Base-by-base conservation (phyloP, 2,113 vertebrate species). In the Corydoras maculifer region DNA sequence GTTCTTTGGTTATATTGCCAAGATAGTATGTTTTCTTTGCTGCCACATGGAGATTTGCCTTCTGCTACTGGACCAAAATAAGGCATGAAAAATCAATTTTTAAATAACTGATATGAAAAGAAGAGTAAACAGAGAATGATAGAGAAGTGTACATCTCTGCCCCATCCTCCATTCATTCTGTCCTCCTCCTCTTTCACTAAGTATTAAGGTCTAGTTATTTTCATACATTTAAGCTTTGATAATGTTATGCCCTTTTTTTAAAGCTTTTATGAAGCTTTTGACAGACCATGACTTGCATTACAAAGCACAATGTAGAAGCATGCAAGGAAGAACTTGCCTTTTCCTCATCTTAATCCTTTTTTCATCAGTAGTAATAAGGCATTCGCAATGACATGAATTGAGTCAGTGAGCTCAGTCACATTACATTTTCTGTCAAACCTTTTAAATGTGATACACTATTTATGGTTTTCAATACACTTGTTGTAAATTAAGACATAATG, bases 1-100 rank as follows among this genome's bases (percentile, higher is more conserved):
- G 62, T 57, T 75, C 48, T 25, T 10, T 14, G 64, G 18, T 73
- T 70, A 53, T 80, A 72, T 80, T 72, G 74, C 76, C 68, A 82
- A 74, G 74, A 77, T 76, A 72, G 75, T 81, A 76, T 72, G 69
- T 69, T 77, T 63, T 67, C 62, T 62, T 72, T 68, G 77, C 74
- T 53, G 49, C 65, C 72, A 63, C 62, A 62, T 32, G 51, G 64
- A 62, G 65, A 78, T 74, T 69, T 68, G 25, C 65, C 69, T 69
- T 35, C 64, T 68, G 71, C 70, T 48, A 53, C 58, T 9, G 68
- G 78, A 72, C 70, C 72, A 69, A 74, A 82, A 75, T 78, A 77
- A 78, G 74, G 54, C 61, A 77, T 77, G 71, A 77, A 80, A 80
- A 73, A 78, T 82, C 66, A 77, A 82, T 80, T 51, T 73, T 49